Evolutionary conservation across 2,888 invertebrate genomes (phyloP), one percentile per base, ranked within the genome.

Genomic region (Stenoptilia bipunctidactyla): DNA sequence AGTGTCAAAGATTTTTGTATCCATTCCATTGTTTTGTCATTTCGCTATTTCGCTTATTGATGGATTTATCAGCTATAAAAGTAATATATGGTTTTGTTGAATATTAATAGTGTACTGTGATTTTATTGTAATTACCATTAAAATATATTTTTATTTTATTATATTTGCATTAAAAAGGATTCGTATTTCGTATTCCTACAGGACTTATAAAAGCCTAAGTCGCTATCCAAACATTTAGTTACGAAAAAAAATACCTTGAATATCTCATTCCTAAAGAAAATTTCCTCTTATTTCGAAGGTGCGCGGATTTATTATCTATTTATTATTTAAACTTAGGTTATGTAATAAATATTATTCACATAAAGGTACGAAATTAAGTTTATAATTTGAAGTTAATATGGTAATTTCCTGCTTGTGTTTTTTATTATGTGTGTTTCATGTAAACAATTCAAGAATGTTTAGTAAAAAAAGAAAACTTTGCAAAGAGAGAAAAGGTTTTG

Each of bases 321-420:
- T 71, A 53, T 64, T 63, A 53, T 64, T 63, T 66, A 62, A 46
- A 57, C 46, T 56, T 60, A 62, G 49, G 51, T 55, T 56, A 53
- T 55, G 61, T 46, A 8, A 20, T 47, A 52, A 45, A 58, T 56
- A 53, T 41, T 41, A 49, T 49, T 61, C 59, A 49, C 42, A 43
- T 37, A 47, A 48, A 43, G 36, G 47, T 51, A 50, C 50, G 46
- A 47, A 45, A 46, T 47, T 5, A 20, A 20, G 20, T 3, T 20
- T 20, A 3, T 20, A 5, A 20, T 51, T 37, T 39, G 36, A 39
- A 33, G 33, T 34, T 9, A 37, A 14, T n/a, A 25, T 15, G 15
- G 25, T 35, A 34, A 15, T 6, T 36, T 13, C 4, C 8, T 34
- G 37, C 15, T 37, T 15, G 15, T 15, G 27, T 34, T 35, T 27